Evolutionary conservation across 2,797 vertebrate species (phyloP).

Genomic region (Margarornis squamiger): DNA sequence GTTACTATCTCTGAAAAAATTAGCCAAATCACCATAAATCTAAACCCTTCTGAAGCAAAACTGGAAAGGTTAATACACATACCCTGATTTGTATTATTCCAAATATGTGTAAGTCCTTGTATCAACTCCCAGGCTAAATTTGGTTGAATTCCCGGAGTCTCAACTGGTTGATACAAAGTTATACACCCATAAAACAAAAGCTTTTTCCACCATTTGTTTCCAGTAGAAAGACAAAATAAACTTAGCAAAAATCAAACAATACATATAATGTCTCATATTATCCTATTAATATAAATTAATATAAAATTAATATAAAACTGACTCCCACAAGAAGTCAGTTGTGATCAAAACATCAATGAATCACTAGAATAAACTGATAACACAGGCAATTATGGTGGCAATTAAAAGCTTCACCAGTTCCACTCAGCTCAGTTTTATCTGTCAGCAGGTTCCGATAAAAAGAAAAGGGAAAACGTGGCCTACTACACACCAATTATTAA

Average conservation of each 20-base stretch:
- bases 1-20: not conserved
- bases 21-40: not conserved
- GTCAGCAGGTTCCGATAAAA: not conserved
- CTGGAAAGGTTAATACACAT: not conserved
- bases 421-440: not conserved
- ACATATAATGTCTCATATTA: not conserved
- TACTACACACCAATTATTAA: not conserved
- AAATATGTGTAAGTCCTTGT: not conserved
- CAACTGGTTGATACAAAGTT: not conserved
- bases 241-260: not conserved
- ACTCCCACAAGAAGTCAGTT: not conserved
- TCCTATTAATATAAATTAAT: too few species aligned
- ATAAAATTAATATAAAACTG: too few species aligned
- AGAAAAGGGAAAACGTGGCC: not conserved
- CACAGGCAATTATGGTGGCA: fast-evolving
- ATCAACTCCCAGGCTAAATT: not conserved
- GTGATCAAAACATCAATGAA: not conserved
- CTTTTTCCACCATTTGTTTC: not conserved
- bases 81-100: not conserved
- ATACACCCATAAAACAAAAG: too few species aligned
- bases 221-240: not conserved
- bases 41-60: not conserved
- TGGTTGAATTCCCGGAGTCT: not conserved
- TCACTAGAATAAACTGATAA: not conserved
- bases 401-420: not conserved